phyloP scores from a whole-genome alignment of 2,113 vertebrate species.

The Oncorhynchus kisutch region DNA sequence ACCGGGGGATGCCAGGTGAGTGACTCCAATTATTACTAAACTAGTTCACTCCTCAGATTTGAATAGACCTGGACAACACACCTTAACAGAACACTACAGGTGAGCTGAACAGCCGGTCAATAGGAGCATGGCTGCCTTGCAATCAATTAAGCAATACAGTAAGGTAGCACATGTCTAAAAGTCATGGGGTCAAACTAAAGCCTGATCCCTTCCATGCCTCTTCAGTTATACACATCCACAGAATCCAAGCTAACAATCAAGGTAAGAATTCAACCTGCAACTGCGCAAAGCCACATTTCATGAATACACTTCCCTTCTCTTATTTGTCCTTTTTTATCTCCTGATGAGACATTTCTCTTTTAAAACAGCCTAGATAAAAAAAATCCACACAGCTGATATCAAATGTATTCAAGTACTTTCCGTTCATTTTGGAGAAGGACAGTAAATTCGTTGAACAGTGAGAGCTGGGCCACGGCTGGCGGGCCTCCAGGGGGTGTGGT shows the following conservation, averaged over 20 bases:
- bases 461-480: conserved; percentile 24
- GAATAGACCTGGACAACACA: neutral
- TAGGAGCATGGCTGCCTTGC: neutral
- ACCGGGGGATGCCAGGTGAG: no score
- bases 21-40: no score
- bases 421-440: conserved; percentile 57
- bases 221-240: conserved; percentile 29
- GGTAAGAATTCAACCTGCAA: neutral
- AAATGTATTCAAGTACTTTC: conserved; percentile 73
- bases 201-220: neutral
- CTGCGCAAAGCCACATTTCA: conserved; percentile 36
- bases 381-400: conserved; percentile 51
- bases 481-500: neutral
- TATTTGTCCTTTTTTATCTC: neutral
- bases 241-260: conserved; percentile 5
- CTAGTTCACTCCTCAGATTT: neutral
- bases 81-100: neutral
- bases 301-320: conserved; percentile 51
- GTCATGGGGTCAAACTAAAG: conserved; percentile 15
- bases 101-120: neutral
- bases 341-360: conserved; percentile 17
- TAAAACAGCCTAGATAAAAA: conserved; percentile 59
- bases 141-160: neutral
- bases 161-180: conserved; percentile 1
- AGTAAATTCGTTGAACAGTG: conserved; percentile 47